phyloP scores from a whole-genome alignment of 2,797 vertebrate genomes.

The Petrocephalus schoutedeni region DNA sequence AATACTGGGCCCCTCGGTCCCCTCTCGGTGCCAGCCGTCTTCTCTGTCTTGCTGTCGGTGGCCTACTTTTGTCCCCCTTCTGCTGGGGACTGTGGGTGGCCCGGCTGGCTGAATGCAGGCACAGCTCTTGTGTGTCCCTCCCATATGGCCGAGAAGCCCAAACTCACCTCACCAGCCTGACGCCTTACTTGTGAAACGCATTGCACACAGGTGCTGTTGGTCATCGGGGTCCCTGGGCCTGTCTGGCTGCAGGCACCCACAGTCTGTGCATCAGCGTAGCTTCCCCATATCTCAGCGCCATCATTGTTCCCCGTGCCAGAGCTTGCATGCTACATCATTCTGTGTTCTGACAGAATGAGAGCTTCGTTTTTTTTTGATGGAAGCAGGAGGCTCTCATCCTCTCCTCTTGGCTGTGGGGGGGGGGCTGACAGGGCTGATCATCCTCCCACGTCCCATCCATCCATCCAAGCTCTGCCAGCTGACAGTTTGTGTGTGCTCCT shows the following conservation, averaged over 20 bases:
- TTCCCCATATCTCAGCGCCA: neutral
- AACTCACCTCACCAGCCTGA: neutral
- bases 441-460: neutral
- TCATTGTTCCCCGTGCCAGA: neutral
- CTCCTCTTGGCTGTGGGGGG: neutral
- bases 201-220: neutral
- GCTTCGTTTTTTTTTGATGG: neutral
- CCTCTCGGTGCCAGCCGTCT: neutral
- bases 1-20: neutral
- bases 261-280: neutral
- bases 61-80: neutral
- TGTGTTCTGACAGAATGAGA: neutral
- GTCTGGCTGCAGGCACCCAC: neutral
- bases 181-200: neutral
- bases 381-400: neutral
- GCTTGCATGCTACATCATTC: neutral
- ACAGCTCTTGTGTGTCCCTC: neutral
- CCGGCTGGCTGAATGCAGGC: neutral
- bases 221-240: neutral
- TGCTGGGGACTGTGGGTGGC: neutral
- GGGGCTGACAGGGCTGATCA: neutral
- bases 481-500: neutral
- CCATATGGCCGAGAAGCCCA: neutral
- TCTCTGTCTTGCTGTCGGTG: neutral
- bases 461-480: neutral